Evolutionary conservation across 2,888 invertebrate species (phyloP).

Genomic region (Xestia rhomboidea): DNA sequence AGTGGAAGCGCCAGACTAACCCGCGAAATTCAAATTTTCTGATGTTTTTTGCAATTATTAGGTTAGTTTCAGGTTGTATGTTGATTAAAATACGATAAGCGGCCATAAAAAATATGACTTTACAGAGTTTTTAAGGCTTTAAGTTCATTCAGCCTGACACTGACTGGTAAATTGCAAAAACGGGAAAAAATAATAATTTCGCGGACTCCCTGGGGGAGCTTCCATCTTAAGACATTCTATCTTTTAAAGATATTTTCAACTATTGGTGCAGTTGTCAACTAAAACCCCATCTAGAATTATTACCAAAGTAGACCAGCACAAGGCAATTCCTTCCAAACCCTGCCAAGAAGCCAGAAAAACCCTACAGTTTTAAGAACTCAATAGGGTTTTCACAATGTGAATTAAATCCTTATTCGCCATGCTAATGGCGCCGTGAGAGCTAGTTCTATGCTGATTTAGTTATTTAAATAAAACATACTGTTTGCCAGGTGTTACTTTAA

Average conservation of each 20-base stretch:
- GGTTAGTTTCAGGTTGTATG: too few species aligned
- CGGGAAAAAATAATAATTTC: too few species aligned
- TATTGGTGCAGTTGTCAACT: neutral
- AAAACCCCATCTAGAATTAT: neutral
- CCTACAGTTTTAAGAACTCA: constrained; percentile 31
- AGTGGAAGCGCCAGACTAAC: too few species aligned
- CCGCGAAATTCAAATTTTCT: too few species aligned
- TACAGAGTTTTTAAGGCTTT: too few species aligned
- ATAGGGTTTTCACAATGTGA: constrained; percentile 47
- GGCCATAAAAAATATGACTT: too few species aligned
- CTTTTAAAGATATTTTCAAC: neutral
- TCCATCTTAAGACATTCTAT: neutral
- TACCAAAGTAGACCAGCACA: neutral
- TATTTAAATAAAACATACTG: constrained; percentile 63
- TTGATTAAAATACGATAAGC: too few species aligned
- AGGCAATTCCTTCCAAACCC: constrained; percentile 11
- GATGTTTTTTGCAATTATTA: too few species aligned
- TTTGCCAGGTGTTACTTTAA: constrained; percentile 56
- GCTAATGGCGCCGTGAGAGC: constrained; percentile 53
- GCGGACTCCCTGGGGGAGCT: too few species aligned
- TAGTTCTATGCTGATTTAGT: constrained; percentile 51
- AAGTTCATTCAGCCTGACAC: too few species aligned
- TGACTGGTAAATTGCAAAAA: too few species aligned
- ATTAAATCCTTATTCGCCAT: constrained; percentile 44
- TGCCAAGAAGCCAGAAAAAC: constrained; percentile 45